Evolutionary conservation across 2,113 vertebrate genomes (phyloP).

Genomic region (Mus spicilegus): DNA sequence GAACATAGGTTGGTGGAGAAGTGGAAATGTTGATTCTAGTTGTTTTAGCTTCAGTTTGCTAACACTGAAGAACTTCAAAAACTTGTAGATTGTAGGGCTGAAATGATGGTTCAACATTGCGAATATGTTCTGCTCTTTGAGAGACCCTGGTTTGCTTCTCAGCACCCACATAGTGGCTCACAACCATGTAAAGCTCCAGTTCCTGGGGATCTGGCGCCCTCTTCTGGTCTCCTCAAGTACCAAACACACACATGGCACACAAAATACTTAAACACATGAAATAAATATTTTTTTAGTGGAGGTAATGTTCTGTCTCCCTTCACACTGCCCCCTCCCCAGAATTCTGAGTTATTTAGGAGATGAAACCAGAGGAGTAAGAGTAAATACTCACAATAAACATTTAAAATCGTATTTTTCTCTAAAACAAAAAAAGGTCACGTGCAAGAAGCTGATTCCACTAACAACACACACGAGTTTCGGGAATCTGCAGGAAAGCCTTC

Average conservation of each 20-base stretch:
- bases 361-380: neutral
- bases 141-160: neutral
- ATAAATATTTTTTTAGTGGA: neutral
- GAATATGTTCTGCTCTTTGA: neutral
- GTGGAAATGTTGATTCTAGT: neutral
- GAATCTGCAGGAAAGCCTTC: neutral
- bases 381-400: neutral
- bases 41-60: neutral
- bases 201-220: neutral
- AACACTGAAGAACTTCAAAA: constrained; percentile 2
- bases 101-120: neutral
- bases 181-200: neutral
- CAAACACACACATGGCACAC: neutral
- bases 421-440: neutral
- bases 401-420: neutral
- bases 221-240: neutral
- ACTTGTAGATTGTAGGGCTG: neutral
- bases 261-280: neutral
- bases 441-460: neutral
- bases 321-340: neutral
- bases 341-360: neutral
- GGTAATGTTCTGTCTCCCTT: neutral
- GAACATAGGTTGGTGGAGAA: neutral
- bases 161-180: neutral
- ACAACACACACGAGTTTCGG: neutral